Evolutionary conservation across 2,113 vertebrate genomes (phyloP), one percentile per base, ranked within the genome.

Genomic region (Stigmatopora argus): DNA sequence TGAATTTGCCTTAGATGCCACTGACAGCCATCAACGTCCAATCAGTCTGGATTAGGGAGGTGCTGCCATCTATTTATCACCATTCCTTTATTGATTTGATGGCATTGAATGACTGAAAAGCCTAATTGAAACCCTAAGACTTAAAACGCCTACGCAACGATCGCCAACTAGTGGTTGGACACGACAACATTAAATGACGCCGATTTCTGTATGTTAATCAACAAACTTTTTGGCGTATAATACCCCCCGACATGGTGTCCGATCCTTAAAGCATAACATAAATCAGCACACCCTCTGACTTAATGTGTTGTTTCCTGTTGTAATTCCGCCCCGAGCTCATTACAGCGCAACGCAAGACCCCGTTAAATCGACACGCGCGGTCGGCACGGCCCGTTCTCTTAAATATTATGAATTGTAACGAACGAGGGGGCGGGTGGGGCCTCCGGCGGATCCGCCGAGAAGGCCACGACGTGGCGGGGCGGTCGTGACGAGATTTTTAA

Each of bases 381-480:
- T 5, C 62, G 73, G 77, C 70, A 62, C 31, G 3, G 74, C 26
- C 26, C 71, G 69, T 72, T 71, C 69, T 62, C 13, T 12, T 62
- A 47, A 63, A 70, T 26, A 80, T 81, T 62, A 71, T 8, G 79
- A 75, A 73, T 62, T 84, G 46, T 73, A 71, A 79, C 80, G 75
- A 66, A 34, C 72, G 65, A 38, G 51, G 58, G 19, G 34, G 69
- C 65, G 55, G 66, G 72, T 64, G 61, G 53, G 14, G 11, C 62
- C 52, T 78, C 67, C 35, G 55, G 9, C 51, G 65, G 47, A 78
- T 61, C 41, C 75, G 44, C 26, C 12, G 26, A 55, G 69, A 11
- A 19, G 2, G 31, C 12, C 0, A 55, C 1, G 14, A 5, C 15
- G 6, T 31, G 5, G 13, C 23, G 19, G 19, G 51, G n/a, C 51